phyloP scores from a whole-genome alignment of 2,113 vertebrate genomes.

The Dolichotis patagonum region DNA sequence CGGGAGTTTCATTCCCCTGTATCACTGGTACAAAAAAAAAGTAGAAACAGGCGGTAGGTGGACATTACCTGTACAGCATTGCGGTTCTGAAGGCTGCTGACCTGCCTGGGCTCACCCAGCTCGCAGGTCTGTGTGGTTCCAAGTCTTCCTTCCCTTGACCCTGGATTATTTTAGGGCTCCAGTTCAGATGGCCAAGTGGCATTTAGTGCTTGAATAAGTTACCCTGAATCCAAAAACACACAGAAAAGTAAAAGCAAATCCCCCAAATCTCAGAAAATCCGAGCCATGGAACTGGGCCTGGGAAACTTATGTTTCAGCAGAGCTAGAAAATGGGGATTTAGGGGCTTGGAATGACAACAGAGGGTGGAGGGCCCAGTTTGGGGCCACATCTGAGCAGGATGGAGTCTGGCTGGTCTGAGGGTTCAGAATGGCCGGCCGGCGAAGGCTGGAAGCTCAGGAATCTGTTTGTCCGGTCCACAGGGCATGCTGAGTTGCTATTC shows the following conservation, averaged over 20 bases:
- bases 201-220: not conserved
- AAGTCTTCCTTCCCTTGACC: not conserved
- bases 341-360: not conserved
- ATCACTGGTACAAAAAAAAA: too few relatives aligned
- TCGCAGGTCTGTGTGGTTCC: not conserved
- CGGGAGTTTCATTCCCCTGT: too few relatives aligned
- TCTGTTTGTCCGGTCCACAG: constrained; percentile 73
- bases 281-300: not conserved
- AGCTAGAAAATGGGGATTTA: not conserved
- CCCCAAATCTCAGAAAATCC: not conserved
- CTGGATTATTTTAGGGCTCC: not conserved
- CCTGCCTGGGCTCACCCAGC: not conserved
- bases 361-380: not conserved
- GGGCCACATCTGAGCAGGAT: not conserved
- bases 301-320: not conserved
- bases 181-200: not conserved
- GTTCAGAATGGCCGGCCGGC: constrained; percentile 33
- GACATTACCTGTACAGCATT: not conserved
- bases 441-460: constrained; percentile 58
- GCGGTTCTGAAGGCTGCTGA: not conserved
- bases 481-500: constrained; percentile 78
- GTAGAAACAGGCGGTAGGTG: not conserved
- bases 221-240: not conserved
- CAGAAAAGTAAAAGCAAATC: not conserved
- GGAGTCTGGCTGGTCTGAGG: constrained; percentile 49